Evolutionary conservation across 2,888 invertebrate species (phyloP).

Genomic region (Chirona hameri): DNA sequence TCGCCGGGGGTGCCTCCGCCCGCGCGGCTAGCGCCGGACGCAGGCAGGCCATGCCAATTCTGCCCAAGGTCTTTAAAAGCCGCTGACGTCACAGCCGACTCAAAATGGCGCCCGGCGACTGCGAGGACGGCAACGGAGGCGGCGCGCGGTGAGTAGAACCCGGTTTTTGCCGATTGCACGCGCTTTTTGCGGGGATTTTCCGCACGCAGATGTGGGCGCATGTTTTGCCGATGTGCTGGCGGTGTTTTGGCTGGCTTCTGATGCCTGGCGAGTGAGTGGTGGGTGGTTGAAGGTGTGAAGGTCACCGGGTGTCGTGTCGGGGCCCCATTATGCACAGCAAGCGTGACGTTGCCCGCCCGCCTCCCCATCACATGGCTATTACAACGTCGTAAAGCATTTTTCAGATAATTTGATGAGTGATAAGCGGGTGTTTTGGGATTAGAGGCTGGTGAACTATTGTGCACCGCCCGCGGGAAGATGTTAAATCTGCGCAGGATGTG

Average conservation of each 20-base stretch:
- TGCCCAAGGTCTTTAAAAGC: slow-evolving; percentile 1
- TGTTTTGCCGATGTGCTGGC: neutral
- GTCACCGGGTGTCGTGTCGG: neutral
- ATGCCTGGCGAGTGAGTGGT: neutral
- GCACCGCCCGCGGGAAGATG: no score
- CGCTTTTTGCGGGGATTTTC: neutral
- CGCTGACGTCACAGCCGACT: neutral
- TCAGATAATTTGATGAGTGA: neutral
- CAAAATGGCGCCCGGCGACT: neutral
- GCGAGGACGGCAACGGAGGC: neutral
- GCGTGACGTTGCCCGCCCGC: neutral
- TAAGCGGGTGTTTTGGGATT: neutral
- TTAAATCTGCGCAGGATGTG: no score
- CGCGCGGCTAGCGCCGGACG: neutral
- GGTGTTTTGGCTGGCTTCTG: neutral
- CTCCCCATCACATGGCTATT: neutral
- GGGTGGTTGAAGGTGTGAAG: neutral
- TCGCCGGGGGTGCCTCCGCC: no score
- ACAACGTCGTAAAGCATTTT: neutral
- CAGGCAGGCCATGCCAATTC: neutral
- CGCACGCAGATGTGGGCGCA: neutral
- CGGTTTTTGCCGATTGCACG: neutral
- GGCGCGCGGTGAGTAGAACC: neutral
- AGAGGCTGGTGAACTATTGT: neutral
- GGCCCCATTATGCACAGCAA: neutral